A percentile compares a stretch with the other conserved stretches of the same genome.
phyloP scores from a whole-genome alignment of 2,888 invertebrate genomes.

The Lissonota sp. region DNA sequence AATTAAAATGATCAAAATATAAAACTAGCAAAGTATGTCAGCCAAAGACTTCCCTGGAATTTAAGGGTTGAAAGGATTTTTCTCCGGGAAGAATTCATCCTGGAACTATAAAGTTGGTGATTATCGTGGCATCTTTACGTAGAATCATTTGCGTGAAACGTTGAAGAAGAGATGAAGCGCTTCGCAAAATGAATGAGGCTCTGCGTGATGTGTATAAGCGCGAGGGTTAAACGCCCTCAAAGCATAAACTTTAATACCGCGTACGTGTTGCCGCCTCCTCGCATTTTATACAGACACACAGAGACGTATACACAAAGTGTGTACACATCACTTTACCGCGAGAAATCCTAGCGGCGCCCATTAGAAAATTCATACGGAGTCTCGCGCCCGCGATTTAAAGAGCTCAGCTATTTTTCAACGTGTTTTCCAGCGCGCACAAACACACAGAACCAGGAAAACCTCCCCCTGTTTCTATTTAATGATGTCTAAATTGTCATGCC shows the following conservation, averaged over 20 bases:
- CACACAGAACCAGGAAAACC: slow-evolving; percentile 22
- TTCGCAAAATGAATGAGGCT: background rate
- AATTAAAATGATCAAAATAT: too few species aligned
- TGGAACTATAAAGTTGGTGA: background rate
- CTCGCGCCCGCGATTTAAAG: slow-evolving; percentile 40
- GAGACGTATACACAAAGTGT: background rate
- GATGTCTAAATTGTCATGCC: slow-evolving; percentile 77
- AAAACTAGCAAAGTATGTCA: too few species aligned
- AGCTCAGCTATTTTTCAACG: slow-evolving; percentile 51
- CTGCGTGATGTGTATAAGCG: background rate
- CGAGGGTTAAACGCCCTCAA: too few species aligned
- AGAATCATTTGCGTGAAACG: slow-evolving; percentile 15
- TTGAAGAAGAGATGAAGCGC: background rate
- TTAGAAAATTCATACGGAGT: slow-evolving; percentile 44
- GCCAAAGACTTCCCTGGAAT: too few species aligned
- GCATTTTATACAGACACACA: background rate
- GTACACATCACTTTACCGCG: slow-evolving; percentile 7
- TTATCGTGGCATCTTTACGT: slow-evolving; percentile 3
- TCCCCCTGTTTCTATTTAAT: slow-evolving; percentile 75
- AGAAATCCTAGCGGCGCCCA: slow-evolving; percentile 13
- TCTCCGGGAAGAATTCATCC: background rate
- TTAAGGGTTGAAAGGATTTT: background rate
- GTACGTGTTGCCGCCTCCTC: too few species aligned
- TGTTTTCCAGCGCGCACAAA: slow-evolving; percentile 1
- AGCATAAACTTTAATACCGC: too few species aligned